Percentiles rank a stretch among this genome's conserved stretches.
Evolutionary conservation across 2,113 vertebrate species (phyloP).

Genomic region (Oryzias javanicus): DNA sequence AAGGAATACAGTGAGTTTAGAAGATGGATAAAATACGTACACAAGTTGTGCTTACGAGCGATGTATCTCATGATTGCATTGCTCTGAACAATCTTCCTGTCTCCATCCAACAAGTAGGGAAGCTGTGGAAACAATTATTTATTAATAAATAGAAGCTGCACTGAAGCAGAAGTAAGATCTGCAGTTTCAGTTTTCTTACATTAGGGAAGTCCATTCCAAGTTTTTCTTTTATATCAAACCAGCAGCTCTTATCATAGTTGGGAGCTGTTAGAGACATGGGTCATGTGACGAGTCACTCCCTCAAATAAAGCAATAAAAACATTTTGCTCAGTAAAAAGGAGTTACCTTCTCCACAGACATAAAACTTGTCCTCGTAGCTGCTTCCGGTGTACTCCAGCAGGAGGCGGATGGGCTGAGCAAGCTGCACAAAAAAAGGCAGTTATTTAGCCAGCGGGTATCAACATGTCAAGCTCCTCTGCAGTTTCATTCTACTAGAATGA

Average conservation of each 20-base stretch:
- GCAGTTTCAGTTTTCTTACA: constrained; percentile 55
- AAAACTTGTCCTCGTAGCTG: constrained; percentile 81
- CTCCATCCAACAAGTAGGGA: constrained; percentile 85
- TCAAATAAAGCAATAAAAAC: neutral
- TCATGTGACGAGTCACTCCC: neutral
- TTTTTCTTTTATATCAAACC: constrained; percentile 83
- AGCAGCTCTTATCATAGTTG: constrained; percentile 82
- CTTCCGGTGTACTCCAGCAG: constrained; percentile 87
- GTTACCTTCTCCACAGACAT: constrained; percentile 84
- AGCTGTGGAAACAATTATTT: constrained; percentile 67
- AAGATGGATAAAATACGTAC: constrained; percentile 68
- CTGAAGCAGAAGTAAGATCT: neutral
- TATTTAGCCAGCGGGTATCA: no score
- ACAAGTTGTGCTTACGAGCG: constrained; percentile 86
- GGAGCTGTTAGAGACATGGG: constrained; percentile 75
- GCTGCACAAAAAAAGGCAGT: constrained; percentile 57
- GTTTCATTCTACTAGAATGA: no score
- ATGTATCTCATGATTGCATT: constrained; percentile 93
- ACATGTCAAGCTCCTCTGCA: no score
- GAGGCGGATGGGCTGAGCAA: constrained; percentile 84
- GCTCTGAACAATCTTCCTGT: constrained; percentile 85
- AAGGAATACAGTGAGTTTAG: no score
- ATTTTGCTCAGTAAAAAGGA: neutral
- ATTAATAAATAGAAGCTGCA: neutral
- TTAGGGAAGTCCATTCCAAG: constrained; percentile 87